Evolutionary conservation across 2,113 vertebrate species (phyloP).

Genomic region (Muntiacus muntjak): DNA sequence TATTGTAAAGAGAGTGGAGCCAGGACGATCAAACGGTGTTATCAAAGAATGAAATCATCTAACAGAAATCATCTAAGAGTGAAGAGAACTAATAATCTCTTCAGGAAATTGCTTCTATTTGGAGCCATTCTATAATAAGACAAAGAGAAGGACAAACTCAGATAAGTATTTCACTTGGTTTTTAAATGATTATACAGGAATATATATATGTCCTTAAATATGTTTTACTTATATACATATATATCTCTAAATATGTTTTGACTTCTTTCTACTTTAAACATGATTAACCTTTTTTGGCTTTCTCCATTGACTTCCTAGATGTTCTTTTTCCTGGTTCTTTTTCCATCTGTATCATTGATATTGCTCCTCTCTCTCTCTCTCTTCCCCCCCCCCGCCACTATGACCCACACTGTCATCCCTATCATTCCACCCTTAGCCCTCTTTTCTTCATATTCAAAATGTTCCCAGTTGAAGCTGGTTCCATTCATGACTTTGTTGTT

Average conservation of each 20-base stretch:
- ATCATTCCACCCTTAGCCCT: neutral
- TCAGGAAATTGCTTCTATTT: neutral
- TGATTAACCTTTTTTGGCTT: neutral
- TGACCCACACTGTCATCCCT: neutral
- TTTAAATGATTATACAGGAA: neutral
- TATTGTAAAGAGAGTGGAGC: neutral
- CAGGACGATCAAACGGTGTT: neutral
- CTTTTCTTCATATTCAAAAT: neutral
- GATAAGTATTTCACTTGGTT: neutral
- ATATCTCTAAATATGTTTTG: neutral
- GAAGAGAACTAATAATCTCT: neutral
- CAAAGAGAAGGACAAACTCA: neutral
- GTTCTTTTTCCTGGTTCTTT: neutral
- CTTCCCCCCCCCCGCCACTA: no score
- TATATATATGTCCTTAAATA: neutral
- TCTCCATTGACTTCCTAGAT: neutral
- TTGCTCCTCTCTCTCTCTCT: neutral
- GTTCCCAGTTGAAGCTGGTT: neutral
- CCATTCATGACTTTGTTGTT: neutral
- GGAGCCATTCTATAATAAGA: neutral
- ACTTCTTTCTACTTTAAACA: slow-evolving; percentile 30
- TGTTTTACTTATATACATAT: neutral
- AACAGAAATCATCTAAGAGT: neutral
- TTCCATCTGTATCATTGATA: neutral
- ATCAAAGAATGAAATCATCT: neutral